Evolutionary conservation across 2,113 vertebrate species (phyloP).

Genomic region (Ginglymostoma cirratum): DNA sequence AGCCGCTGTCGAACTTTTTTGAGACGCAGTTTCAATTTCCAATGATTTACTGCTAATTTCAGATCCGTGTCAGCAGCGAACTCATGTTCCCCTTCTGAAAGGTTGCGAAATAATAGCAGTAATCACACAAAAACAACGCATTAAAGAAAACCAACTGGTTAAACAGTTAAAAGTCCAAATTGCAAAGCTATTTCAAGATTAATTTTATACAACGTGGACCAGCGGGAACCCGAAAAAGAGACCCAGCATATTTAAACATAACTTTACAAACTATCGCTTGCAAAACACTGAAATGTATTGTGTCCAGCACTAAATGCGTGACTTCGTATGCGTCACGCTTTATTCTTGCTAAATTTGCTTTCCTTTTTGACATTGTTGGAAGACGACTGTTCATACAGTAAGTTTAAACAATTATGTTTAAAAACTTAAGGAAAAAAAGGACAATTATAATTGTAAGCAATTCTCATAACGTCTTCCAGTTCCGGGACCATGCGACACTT

Average conservation of each 20-base stretch:
- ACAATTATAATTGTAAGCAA: neutral
- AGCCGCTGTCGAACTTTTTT: neutral
- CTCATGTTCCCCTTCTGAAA: neutral
- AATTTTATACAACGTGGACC: neutral
- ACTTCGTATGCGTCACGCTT: neutral
- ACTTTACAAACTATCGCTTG: neutral
- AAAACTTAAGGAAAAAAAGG: neutral
- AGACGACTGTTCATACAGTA: neutral
- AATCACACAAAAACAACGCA: neutral
- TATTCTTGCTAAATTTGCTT: neutral
- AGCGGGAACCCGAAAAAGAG: neutral
- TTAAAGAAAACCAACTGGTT: constrained; percentile 31
- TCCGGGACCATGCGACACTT: neutral
- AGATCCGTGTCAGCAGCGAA: constrained; percentile 8
- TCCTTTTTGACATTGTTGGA: neutral
- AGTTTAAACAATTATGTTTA: neutral
- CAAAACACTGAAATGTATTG: neutral
- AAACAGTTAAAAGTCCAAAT: neutral
- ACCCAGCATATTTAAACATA: neutral
- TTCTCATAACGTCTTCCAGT: neutral
- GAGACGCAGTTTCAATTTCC: constrained; percentile 14
- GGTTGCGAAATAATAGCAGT: constrained; percentile 7
- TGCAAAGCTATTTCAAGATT: neutral
- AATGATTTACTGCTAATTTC: constrained; percentile 15
- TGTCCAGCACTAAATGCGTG: neutral